These are phyloP conservation scores for Agrotis exclamationis DNA, from an alignment of 2,888 invertebrate species.

Conservation along the genomic window DNA sequence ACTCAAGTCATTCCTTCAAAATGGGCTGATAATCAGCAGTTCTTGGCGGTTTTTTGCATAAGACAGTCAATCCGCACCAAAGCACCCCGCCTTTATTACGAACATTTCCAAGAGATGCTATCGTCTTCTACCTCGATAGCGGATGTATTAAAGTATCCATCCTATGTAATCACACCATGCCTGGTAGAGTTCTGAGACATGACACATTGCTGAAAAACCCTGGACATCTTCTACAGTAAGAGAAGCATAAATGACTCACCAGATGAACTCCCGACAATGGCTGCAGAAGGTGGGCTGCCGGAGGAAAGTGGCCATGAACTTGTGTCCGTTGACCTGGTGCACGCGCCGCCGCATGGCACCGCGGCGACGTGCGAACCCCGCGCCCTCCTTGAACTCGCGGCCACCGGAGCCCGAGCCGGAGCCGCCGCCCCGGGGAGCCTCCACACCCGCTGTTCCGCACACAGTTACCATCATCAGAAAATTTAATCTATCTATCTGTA, in stretches of 20 bases:
- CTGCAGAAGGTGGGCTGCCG: slow-evolving; percentile 99
- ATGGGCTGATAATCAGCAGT: too few species aligned
- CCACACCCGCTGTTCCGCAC: slow-evolving; percentile 62
- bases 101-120: too few species aligned
- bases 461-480: slow-evolving; percentile 6
- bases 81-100: too few species aligned
- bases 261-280: slow-evolving; percentile 99
- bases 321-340: slow-evolving; percentile 99
- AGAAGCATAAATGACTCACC: slow-evolving; percentile 88
- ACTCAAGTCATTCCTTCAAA: too few species aligned
- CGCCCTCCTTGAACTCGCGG: slow-evolving; percentile 98
- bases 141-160: too few species aligned
- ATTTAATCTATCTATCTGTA: too few species aligned
- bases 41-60: too few species aligned
- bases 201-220: neutral
- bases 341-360: slow-evolving; percentile 99
- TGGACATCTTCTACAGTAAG: neutral
- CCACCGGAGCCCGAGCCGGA: slow-evolving; percentile 67
- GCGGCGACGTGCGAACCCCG: slow-evolving; percentile 98
- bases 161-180: neutral
- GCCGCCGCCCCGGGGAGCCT: slow-evolving; percentile 52
- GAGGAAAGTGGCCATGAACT: slow-evolving; percentile 99
- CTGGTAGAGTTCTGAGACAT: neutral
- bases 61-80: too few species aligned
- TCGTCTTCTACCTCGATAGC: too few species aligned